phyloP scores from a whole-genome alignment of 2,113 vertebrate genomes.

The Vimba vimba region DNA sequence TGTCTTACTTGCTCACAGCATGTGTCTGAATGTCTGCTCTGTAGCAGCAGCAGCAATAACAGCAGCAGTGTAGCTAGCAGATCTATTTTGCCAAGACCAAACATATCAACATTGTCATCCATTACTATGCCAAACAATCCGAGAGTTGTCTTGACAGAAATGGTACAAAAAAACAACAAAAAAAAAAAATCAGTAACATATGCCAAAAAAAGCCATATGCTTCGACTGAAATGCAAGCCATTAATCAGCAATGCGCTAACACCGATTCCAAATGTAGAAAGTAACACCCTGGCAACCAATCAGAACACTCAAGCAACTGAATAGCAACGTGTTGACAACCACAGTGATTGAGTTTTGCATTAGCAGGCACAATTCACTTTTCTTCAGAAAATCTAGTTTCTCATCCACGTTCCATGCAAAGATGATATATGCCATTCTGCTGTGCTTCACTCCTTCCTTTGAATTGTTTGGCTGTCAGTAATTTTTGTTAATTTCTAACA shows the following conservation, averaged over 20 bases:
- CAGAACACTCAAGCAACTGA: not conserved
- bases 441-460: conserved; percentile 12
- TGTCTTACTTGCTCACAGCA: no score
- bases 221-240: not conserved
- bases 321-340: not conserved
- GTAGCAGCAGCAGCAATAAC: no score
- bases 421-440: not conserved
- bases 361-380: not conserved
- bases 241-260: not conserved
- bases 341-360: not conserved
- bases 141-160: not conserved
- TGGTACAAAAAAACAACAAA: not conserved
- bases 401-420: not conserved
- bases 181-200: not conserved
- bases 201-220: not conserved
- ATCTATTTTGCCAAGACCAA: no score
- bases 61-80: no score
- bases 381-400: conserved; percentile 4
- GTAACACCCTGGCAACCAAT: not conserved
- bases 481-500: conserved; percentile 13
- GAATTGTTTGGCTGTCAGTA: conserved; percentile 33
- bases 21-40: no score
- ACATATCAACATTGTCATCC: no score
- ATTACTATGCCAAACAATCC: no score
- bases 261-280: not conserved